Evolutionary conservation across 2,888 invertebrate species (phyloP).

Genomic region (Lasioglossum villosulum): DNA sequence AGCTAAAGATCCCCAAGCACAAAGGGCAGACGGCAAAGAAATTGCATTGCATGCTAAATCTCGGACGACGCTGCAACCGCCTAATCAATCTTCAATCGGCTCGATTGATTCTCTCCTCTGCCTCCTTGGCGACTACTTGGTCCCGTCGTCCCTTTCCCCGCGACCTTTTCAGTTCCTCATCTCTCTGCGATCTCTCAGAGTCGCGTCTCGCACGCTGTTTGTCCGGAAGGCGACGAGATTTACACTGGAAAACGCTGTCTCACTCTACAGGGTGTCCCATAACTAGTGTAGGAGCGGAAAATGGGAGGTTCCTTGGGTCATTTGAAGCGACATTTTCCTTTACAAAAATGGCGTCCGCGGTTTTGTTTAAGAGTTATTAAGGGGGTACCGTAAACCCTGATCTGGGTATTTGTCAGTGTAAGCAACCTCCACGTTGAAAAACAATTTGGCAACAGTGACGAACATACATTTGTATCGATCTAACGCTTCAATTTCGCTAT

Average conservation of each 20-base stretch:
- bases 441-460: no score
- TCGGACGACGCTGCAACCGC: conserved; percentile 64
- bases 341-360: no score
- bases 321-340: no score
- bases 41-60: conserved; percentile 70
- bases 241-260: background rate
- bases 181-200: background rate
- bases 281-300: no score
- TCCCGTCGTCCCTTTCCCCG: conserved; percentile 33
- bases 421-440: no score
- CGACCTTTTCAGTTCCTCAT: conserved; percentile 23
- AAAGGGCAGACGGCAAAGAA: conserved; percentile 68
- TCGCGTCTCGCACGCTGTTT: background rate
- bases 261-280: no score
- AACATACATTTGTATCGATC: no score
- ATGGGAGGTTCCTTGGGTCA: no score
- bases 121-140: conserved; percentile 40
- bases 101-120: conserved; percentile 69
- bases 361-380: no score
- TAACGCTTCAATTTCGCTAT: no score
- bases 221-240: conserved; percentile 1
- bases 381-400: no score
- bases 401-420: no score
- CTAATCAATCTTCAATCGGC: conserved; percentile 75
- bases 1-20: conserved; percentile 61